phyloP scores from a whole-genome alignment of 2,888 invertebrate genomes.

The Hartigia nigra region DNA sequence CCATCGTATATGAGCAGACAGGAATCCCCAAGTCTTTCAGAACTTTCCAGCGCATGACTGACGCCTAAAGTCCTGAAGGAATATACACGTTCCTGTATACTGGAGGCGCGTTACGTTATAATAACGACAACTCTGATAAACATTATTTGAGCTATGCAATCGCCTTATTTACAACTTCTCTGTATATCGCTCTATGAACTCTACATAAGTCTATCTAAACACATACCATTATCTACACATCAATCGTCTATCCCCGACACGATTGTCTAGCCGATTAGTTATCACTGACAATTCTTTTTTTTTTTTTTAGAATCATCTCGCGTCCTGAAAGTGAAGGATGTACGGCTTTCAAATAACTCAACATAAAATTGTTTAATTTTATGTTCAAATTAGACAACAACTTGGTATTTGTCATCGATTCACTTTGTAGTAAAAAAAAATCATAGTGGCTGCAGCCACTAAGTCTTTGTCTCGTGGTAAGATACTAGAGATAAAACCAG shows the following conservation, averaged over 20 bases:
- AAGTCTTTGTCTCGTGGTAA: background rate
- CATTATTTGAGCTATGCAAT: background rate
- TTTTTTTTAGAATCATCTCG: background rate
- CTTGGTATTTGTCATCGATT: background rate
- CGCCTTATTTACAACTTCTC: background rate
- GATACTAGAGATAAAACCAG: conserved; percentile 6
- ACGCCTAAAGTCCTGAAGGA: background rate
- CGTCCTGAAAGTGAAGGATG: background rate
- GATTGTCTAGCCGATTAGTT: background rate
- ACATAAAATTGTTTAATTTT: background rate
- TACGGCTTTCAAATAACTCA: background rate
- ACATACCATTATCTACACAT: conserved; percentile 26
- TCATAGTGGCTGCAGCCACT: background rate
- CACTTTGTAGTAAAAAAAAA: background rate
- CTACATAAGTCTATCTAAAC: background rate
- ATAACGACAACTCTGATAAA: background rate
- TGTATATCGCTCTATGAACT: background rate
- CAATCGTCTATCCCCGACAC: background rate
- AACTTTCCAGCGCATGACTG: background rate
- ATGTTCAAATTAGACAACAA: background rate
- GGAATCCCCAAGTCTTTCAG: background rate
- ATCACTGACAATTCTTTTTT: background rate
- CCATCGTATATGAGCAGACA: conserved; percentile 35
- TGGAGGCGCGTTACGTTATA: background rate
- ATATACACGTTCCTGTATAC: background rate